Conservation (phyloP, 2,113 vertebrate species). For the Ursus arctos region DNA sequence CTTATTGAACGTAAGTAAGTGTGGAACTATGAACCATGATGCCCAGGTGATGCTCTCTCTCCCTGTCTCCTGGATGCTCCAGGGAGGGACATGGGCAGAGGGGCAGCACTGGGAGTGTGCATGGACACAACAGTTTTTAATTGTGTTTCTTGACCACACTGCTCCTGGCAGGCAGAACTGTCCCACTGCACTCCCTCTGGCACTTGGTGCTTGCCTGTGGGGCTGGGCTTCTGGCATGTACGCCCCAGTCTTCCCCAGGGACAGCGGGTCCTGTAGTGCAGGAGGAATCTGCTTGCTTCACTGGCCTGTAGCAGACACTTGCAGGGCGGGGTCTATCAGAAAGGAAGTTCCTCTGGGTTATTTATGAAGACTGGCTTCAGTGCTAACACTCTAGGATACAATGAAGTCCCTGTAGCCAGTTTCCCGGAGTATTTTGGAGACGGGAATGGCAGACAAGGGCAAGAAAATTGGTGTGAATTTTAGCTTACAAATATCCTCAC, state of each 20-base stretch:
- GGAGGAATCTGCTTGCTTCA: not conserved
- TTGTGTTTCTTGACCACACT: not conserved
- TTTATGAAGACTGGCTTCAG: not conserved
- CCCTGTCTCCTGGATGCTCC: accelerated
- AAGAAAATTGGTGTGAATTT: not conserved
- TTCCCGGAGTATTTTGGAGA: not conserved
- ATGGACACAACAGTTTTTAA: accelerated
- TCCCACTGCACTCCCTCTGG: accelerated
- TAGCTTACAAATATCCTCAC: not conserved
- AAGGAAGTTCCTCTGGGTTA: not conserved
- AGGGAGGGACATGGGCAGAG: no score
- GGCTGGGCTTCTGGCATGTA: accelerated
- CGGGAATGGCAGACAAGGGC: not conserved
- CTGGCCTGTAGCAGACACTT: no score
- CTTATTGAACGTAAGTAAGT: not conserved
- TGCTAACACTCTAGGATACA: not conserved
- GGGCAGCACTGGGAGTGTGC: not conserved
- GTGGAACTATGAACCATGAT: accelerated
- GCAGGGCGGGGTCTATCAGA: not conserved
- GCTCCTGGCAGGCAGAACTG: no score
- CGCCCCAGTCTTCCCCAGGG: not conserved
- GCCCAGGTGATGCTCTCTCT: accelerated
- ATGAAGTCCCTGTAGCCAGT: not conserved
- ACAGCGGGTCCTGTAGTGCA: not conserved
- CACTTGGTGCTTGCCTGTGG: accelerated